These are phyloP conservation scores for Autographa pulchrina DNA, from an alignment of 2,888 invertebrate genomes.

Conservation along the genomic window DNA sequence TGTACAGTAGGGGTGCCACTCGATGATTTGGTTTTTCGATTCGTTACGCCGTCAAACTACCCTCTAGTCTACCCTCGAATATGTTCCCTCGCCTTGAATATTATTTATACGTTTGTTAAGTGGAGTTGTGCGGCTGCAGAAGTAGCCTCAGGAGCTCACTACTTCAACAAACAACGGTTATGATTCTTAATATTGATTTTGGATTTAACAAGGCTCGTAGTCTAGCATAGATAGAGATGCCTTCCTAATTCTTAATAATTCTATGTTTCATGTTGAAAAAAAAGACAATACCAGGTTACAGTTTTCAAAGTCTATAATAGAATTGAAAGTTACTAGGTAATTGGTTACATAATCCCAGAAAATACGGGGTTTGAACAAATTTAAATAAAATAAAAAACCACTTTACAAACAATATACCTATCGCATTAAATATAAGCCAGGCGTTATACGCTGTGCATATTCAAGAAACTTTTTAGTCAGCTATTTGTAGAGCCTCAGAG, in stretches of 20 bases:
- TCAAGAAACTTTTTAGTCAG: constrained; percentile 55
- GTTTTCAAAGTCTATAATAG: no score
- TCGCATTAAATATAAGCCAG: constrained; percentile 25
- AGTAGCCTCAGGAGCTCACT: constrained; percentile 86
- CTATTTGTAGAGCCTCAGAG: constrained; percentile 76
- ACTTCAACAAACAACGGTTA: constrained; percentile 88
- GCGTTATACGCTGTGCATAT: constrained; percentile 36
- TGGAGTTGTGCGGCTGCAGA: constrained; percentile 85
- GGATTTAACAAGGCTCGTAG: constrained; percentile 59
- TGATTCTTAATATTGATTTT: constrained; percentile 83
- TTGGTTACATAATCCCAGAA: no score
- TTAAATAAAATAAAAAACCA: background rate
- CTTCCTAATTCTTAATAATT: background rate
- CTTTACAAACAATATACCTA: constrained; percentile 10
- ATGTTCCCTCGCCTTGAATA: constrained; percentile 89
- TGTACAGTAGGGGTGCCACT: constrained; percentile 88
- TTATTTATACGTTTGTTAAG: constrained; percentile 90
- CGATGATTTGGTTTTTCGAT: constrained; percentile 90
- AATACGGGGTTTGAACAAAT: no score
- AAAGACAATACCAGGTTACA: no score
- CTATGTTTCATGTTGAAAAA: no score
- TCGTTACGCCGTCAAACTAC: constrained; percentile 90
- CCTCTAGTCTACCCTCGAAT: constrained; percentile 87
- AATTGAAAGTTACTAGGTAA: no score
- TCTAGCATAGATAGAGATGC: constrained; percentile 4